Base-by-base conservation (phyloP, 2,888 invertebrate genomes). In the Troides aeacus region DNA sequence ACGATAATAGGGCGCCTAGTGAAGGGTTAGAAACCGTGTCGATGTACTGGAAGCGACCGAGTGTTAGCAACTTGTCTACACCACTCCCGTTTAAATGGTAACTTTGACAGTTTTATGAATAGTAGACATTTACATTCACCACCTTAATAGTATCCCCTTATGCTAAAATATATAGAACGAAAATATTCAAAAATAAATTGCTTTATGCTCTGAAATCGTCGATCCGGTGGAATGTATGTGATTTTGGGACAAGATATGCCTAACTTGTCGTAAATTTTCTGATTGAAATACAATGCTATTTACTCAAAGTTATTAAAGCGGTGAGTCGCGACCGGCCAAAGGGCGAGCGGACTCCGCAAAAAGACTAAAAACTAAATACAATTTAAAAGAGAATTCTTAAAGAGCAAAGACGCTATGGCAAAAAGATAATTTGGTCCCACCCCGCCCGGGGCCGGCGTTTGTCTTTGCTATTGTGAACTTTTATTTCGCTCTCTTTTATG, bases 321-420 rank as follows among this genome's bases (percentile, higher is more conserved):
- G 81, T 80, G 79, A 79, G 75, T 79, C 76, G 79, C 80, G 84
- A 86, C 83, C 82, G 83, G 84, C 79, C 87, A 88, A 87, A 90
- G 86, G 89, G 85, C 89, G 85, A 74, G 81, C 80, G 79, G 78
- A 74, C 76, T 76, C 74, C 82, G 75, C 82, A 90, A 92, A 90
- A 88, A 85, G 87, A 85, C 85, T 80, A 85, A 86, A 89, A 88
- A 85, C 84, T 73, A 89, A 89, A 90, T 81, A 90, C 89, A 92
- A 90, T 90, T 91, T 91, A 90, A 70, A 90, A 90, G 87, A 85
- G 91, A 90, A 91, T 92, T 90, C 89, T 90, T 89, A 89, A 89
- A 88, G 85, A 90, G 86, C 83, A 84, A 88, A 88, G 90, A 90
- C 84, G 87, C 80, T 83, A 78, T 74, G 74, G 80, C 83, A 87